Percentiles rank a stretch among this genome's conserved stretches.
Conservation (phyloP, 2,797 vertebrate genomes). For the Vultur gryphus region DNA sequence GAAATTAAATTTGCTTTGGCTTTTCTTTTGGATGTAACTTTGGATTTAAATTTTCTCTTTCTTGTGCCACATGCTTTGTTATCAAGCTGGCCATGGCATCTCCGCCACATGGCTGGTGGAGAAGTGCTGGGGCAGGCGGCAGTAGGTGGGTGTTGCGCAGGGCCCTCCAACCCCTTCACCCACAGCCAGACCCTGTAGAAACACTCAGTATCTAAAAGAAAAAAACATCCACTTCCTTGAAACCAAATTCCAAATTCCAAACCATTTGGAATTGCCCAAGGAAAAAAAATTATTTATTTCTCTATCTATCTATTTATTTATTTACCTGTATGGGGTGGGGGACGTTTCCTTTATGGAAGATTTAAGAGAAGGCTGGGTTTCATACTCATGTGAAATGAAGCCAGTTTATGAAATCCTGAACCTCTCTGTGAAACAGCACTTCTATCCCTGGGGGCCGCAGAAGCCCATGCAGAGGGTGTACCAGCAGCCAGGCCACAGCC, state of each 20-base stretch:
- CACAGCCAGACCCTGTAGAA: background rate
- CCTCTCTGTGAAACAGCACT: background rate
- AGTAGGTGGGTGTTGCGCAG: background rate
- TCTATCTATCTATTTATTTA: background rate
- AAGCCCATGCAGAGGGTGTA: background rate
- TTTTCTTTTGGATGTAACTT: background rate
- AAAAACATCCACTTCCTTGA: background rate
- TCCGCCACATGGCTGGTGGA: rapidly evolving
- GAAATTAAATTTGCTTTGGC: background rate
- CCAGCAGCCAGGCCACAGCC: background rate
- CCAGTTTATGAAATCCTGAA: background rate
- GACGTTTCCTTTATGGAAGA: background rate
- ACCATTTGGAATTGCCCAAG: background rate
- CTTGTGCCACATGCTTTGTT: background rate
- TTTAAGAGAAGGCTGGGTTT: background rate
- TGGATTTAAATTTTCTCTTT: background rate
- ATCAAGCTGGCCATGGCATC: rapidly evolving
- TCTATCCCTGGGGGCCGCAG: rapidly evolving
- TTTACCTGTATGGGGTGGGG: background rate
- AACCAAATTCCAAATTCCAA: too few species aligned
- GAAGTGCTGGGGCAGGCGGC: background rate
- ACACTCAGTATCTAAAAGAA: background rate
- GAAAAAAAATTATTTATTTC: background rate
- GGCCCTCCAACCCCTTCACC: background rate
- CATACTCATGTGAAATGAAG: background rate